Percentiles rank a stretch among this genome's conserved stretches.
Conservation (phyloP, 2,888 invertebrate species). For the Pollenia griseotomentosa region DNA sequence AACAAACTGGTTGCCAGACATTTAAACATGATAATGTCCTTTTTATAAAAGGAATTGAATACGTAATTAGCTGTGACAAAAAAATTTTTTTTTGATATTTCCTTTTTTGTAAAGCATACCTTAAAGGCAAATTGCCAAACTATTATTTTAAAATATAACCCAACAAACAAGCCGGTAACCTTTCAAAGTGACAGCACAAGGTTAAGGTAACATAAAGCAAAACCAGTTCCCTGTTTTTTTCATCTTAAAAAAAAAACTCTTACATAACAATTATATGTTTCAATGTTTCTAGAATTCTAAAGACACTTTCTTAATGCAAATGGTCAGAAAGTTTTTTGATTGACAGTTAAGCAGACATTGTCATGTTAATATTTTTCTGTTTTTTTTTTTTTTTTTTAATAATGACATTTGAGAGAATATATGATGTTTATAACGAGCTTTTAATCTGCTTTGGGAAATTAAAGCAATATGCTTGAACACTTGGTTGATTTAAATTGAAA, state of each 20-base stretch:
- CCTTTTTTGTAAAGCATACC: slow-evolving; percentile 25
- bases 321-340: slow-evolving; percentile 60
- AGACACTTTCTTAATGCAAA: slow-evolving; percentile 20
- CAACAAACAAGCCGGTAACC: slow-evolving; percentile 55
- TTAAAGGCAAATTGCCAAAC: slow-evolving; percentile 70
- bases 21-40: slow-evolving; percentile 60
- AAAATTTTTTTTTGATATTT: slow-evolving; percentile 23
- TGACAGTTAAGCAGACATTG: slow-evolving; percentile 66
- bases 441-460: slow-evolving; percentile 47
- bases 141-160: slow-evolving; percentile 42
- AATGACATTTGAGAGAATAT: background rate
- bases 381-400: background rate
- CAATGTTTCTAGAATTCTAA: slow-evolving; percentile 19
- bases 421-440: slow-evolving; percentile 20
- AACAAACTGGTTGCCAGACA: slow-evolving; percentile 62
- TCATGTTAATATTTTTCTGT: slow-evolving; percentile 60
- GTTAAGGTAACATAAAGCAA: slow-evolving; percentile 39
- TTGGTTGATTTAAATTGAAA: slow-evolving; percentile 80
- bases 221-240: slow-evolving; percentile 47
- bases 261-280: slow-evolving; percentile 56
- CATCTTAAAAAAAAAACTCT: slow-evolving; percentile 24
- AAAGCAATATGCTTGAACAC: slow-evolving; percentile 76
- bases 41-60: slow-evolving; percentile 65
- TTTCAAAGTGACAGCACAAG: slow-evolving; percentile 53
- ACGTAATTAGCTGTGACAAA: slow-evolving; percentile 70